Percentiles rank a stretch among this genome's conserved stretches.
phyloP scores from a whole-genome alignment of 2,797 vertebrate genomes.

The Aplochiton taeniatus region DNA sequence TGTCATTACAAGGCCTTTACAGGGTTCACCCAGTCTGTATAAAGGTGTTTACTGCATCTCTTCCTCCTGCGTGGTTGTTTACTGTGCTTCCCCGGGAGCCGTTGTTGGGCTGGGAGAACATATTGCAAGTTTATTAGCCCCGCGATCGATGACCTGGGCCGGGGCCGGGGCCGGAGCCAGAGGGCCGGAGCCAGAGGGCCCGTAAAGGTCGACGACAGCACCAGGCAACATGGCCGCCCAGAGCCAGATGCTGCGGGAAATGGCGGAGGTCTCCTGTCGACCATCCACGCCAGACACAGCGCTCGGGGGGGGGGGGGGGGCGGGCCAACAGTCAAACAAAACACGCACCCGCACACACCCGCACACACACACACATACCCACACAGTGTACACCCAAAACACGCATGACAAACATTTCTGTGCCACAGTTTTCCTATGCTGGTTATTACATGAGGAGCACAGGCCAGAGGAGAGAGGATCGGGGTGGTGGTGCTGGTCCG shows the following conservation, averaged over 20 bases:
- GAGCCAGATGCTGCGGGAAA: constrained; percentile 68
- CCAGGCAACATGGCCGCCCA: constrained; percentile 60
- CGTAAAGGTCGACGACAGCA: too few species aligned
- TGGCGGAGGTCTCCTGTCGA: too few species aligned
- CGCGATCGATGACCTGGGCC: constrained; percentile 66
- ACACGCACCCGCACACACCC: constrained; percentile 3
- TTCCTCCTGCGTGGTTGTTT: constrained; percentile 66
- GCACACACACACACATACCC: constrained; percentile 9
- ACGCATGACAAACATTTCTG: too few species aligned
- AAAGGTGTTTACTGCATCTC: constrained; percentile 67
- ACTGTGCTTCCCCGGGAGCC: constrained; percentile 63
- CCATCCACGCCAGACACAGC: constrained; percentile 43
- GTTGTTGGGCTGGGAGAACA: constrained; percentile 66
- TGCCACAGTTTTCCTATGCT: not conserved
- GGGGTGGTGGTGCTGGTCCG: not conserved
- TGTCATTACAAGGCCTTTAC: constrained; percentile 51
- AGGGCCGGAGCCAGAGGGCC: too few species aligned
- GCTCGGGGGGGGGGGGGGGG: constrained; percentile 33
- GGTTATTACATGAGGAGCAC: not conserved
- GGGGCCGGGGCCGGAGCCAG: constrained; percentile 23
- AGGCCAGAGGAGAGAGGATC: constrained; percentile 12
- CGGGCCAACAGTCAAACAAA: not conserved
- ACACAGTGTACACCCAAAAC: not conserved
- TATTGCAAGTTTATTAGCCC: constrained; percentile 75
- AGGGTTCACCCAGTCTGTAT: constrained; percentile 62